phyloP scores from a whole-genome alignment of 2,113 vertebrate genomes.

The Nycticorax nycticorax region DNA sequence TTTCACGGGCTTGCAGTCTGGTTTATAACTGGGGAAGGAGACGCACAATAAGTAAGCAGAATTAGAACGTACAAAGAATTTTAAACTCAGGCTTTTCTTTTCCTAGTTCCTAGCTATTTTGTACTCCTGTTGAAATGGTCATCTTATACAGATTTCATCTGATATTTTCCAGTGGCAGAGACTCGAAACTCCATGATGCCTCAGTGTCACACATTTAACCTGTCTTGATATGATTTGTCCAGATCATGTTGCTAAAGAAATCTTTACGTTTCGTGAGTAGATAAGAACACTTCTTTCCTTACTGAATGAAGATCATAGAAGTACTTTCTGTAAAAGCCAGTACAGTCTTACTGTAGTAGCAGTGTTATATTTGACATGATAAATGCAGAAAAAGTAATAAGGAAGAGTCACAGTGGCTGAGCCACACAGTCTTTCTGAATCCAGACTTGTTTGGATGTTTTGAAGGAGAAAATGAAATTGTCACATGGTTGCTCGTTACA shows the following conservation, averaged over 20 bases:
- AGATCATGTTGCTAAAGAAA: neutral
- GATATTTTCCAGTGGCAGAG: neutral
- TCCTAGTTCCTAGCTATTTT: neutral
- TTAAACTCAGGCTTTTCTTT: neutral
- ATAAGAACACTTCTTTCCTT: neutral
- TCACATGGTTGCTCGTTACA: constrained; percentile 26
- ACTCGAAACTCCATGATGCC: neutral
- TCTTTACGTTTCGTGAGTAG: neutral
- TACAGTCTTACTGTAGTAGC: neutral
- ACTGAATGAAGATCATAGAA: neutral
- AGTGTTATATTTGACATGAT: neutral
- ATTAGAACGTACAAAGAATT: neutral
- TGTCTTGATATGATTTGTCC: neutral
- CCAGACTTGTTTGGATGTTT: constrained; percentile 4
- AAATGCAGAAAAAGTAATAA: neutral
- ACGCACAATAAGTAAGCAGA: neutral
- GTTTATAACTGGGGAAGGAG: neutral
- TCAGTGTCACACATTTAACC: neutral
- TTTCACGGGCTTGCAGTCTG: neutral
- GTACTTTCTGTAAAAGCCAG: neutral
- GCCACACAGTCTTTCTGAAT: neutral
- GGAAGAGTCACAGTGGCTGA: neutral
- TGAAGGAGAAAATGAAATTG: constrained; percentile 32
- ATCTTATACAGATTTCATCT: neutral
- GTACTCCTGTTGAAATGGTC: neutral